Percentiles rank a stretch among this genome's conserved stretches.
phyloP scores from a whole-genome alignment of 37 sponge, comb jelly and placozoan genomes.

The Bolinopsis microptera region DNA sequence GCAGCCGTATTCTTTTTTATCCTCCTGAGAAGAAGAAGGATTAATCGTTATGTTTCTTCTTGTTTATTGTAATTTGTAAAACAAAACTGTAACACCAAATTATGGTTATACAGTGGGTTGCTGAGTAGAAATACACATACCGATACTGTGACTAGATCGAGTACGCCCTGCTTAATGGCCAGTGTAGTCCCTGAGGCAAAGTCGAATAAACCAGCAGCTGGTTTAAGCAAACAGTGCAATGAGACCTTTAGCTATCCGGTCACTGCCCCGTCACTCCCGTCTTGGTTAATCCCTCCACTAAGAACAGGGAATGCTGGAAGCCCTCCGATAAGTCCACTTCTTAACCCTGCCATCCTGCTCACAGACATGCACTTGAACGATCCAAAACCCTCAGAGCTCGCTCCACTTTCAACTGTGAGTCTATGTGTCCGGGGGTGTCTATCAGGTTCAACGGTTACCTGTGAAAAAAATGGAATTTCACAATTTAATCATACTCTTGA shows the following conservation, averaged over 20 bases:
- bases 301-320: slow-evolving; percentile 81
- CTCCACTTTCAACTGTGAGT: too few relatives aligned
- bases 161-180: slow-evolving; percentile 84
- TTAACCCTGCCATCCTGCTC: slow-evolving; percentile 83
- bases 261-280: slow-evolving; percentile 71
- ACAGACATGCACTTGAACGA: slow-evolving; percentile 79
- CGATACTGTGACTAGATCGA: not conserved
- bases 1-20: not conserved
- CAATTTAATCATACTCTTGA: too few relatives aligned
- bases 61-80: too few relatives aligned
- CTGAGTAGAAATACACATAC: too few relatives aligned
- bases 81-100: too few relatives aligned
- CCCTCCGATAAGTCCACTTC: slow-evolving; percentile 86
- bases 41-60: too few relatives aligned
- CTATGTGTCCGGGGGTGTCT: too few relatives aligned
- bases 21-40: slow-evolving; percentile 18
- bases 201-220: slow-evolving; percentile 89
- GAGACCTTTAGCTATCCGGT: slow-evolving; percentile 90
- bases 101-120: too few relatives aligned
- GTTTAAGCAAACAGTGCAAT: slow-evolving; percentile 90
- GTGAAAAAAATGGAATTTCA: too few relatives aligned
- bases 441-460: too few relatives aligned
- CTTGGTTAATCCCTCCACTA: not conserved
- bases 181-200: slow-evolving; percentile 88
- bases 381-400: too few relatives aligned